Percentiles rank a stretch among this genome's conserved stretches.
Evolutionary conservation across 2,888 invertebrate species (phyloP).

Genomic region (Stenchaetothrips biformis): DNA sequence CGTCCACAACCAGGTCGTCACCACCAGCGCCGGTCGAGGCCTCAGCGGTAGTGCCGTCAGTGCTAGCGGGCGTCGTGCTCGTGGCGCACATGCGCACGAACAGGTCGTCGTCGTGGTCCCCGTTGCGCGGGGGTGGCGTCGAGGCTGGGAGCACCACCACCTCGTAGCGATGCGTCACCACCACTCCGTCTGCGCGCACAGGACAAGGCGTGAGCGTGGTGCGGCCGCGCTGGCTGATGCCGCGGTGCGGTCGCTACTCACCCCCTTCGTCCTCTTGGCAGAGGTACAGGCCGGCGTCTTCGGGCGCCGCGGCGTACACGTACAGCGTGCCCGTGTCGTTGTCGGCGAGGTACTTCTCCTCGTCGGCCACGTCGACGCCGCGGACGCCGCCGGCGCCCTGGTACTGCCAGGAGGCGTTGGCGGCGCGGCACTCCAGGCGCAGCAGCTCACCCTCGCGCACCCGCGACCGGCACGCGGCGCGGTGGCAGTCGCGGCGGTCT

Average conservation of each 20-base stretch:
- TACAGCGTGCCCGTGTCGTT: not conserved
- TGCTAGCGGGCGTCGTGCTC: not conserved
- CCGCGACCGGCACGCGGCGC: not conserved
- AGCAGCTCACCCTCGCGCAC: not conserved
- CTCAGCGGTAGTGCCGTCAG: not conserved
- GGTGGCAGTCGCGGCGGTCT: not conserved
- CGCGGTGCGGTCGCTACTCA: not conserved
- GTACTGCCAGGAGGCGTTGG: not conserved
- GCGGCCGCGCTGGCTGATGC: no score
- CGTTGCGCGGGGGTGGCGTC: not conserved
- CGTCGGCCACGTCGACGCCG: not conserved
- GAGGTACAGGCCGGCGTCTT: not conserved
- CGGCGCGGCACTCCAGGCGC: not conserved
- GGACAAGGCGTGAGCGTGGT: no score
- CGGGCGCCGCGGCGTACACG: not conserved
- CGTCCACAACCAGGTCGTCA: not conserved
- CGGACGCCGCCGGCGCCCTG: not conserved
- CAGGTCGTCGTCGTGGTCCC: not conserved
- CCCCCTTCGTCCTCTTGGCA: not conserved
- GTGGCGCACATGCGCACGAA: not conserved
- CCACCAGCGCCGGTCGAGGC: not conserved
- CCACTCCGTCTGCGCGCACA: not conserved
- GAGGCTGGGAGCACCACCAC: not conserved
- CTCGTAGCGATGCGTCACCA: not conserved
- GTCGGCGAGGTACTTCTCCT: slow-evolving; percentile 9